Base-by-base conservation (phyloP, 2,888 invertebrate genomes). In the Invenusta paracnida region DNA sequence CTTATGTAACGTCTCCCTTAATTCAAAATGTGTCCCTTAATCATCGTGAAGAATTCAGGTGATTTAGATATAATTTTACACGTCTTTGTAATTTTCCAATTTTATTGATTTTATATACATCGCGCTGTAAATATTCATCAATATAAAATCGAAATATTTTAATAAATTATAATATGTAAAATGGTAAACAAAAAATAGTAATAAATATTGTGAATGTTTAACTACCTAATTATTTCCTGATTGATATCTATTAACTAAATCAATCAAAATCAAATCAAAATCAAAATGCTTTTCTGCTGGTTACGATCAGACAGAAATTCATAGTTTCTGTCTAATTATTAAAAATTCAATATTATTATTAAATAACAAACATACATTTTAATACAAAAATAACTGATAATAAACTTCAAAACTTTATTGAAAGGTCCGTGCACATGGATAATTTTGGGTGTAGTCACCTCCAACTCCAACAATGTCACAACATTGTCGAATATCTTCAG, bases 271-370 rank as follows among this genome's bases (percentile, higher is more conserved):
- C 25, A 73, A 5, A 23, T 73, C n/a, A 13, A 73, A 5, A 48
- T 48, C 17, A 5, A 48, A 11, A 11, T 48, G 17, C 48, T 11
- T 73, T 73, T 73, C 73, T 73, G 73, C 73, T 73, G 73, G 73
- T 73, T 73, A 23, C 73, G 17, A 73, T 23, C 11, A 73, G 73
- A 23, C 73, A 73, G 73, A 73, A 73, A 73, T n/a, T 5, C 73
- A 73, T 73, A 73, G 5, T 48, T 73, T 73, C 73, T 73, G 73
- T 23, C 73, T 83, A 13, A 48, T 83, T 25, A 83, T 11, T 30
- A 28, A 83, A 29, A 29, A 66, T 30, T 29, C 17, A 48, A 28
- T 83, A 83, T 28, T 30, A 30, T 28, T 83, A 29, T 83, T 83
- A 28, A 66, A 13, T 23, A 23, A 23, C 73, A 73, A 73, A 73